These are phyloP conservation scores for Ondatra zibethicus DNA, from an alignment of 2,113 vertebrate genomes.

Conservation along the genomic window DNA sequence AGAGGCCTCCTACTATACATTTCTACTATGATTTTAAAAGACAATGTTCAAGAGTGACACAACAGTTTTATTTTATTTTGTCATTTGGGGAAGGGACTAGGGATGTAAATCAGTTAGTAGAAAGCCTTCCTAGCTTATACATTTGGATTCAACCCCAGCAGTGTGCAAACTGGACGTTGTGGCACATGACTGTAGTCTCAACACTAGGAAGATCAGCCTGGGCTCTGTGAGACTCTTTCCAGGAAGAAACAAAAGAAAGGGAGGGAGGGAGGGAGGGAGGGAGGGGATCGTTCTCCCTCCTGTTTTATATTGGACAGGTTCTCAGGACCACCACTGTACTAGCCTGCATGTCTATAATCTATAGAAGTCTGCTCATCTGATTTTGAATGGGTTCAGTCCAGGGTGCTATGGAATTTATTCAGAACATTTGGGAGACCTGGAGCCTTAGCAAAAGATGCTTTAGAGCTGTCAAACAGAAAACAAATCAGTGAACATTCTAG, in stretches of 20 bases:
- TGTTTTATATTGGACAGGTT: background rate
- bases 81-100: background rate
- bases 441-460: background rate
- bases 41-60: background rate
- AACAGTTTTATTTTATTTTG: background rate
- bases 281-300: slow-evolving; percentile 10
- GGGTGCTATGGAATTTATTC: background rate
- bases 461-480: background rate
- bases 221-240: background rate
- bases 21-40: slow-evolving; percentile 30
- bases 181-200: background rate
- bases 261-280: no score
- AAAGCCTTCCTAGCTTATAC: background rate
- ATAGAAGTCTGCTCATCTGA: background rate
- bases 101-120: background rate
- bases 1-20: no score
- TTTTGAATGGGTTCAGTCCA: background rate
- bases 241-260: background rate
- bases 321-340: background rate
- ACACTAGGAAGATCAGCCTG: background rate
- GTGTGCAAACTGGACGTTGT: background rate
- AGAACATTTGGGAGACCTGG: background rate
- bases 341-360: background rate
- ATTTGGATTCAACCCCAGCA: background rate
- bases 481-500: background rate